Conservation (phyloP, 1,140 invertebrate genomes). For the Nebria ingens region DNA sequence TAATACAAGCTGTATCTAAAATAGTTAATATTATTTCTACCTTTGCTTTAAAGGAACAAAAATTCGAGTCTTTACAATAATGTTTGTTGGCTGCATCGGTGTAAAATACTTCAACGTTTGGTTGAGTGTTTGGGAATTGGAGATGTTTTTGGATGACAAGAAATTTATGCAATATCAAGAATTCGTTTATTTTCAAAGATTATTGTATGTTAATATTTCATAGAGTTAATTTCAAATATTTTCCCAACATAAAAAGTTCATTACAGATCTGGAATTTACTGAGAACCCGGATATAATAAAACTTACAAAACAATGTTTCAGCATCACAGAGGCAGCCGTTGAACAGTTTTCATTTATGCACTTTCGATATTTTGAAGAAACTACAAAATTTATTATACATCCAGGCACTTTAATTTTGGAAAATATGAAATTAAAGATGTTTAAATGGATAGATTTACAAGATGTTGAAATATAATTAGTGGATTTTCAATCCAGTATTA, state of each 20-base stretch:
- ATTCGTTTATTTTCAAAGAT: neutral
- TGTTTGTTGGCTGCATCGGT: conserved; percentile 23
- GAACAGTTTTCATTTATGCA: conserved; percentile 13
- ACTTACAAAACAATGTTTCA: conserved; percentile 12
- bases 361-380: conserved; percentile 13
- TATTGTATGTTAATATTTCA: neutral
- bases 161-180: neutral
- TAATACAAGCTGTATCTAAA: conserved; percentile 22
- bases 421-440: conserved; percentile 11
- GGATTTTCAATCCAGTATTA: conserved; percentile 11
- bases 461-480: conserved; percentile 13
- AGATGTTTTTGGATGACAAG: neutral
- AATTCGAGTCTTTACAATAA: conserved; percentile 20
- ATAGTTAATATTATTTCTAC: conserved; percentile 20
- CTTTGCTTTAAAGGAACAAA: conserved; percentile 11
- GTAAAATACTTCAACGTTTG: conserved; percentile 25
- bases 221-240: neutral
- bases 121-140: conserved; percentile 25
- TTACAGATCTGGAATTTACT: neutral
- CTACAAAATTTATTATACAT: conserved; percentile 16
- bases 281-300: neutral
- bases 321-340: conserved; percentile 4
- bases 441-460: conserved; percentile 10
- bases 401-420: conserved; percentile 10
- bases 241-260: neutral